Conservation (phyloP, 2,113 vertebrate genomes). For the Riparia riparia region DNA sequence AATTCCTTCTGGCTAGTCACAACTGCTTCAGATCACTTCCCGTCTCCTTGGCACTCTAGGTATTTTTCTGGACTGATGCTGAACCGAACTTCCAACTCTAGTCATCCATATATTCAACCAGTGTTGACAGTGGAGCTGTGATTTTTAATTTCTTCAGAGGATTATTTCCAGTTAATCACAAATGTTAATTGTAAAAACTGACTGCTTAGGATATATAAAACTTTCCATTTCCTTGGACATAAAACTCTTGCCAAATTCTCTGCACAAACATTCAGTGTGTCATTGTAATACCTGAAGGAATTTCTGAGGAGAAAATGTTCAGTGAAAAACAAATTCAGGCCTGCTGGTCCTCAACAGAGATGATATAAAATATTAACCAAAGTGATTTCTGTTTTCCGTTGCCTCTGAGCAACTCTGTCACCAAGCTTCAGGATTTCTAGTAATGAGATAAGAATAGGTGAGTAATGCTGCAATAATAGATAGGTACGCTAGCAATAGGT, state of each 20-base stretch:
- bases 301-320: not conserved
- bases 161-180: not conserved
- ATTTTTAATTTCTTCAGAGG: not conserved
- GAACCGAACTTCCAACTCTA: not conserved
- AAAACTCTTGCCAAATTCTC: not conserved
- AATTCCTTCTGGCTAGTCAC: not conserved
- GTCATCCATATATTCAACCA: rapidly evolving
- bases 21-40: not conserved
- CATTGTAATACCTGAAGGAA: not conserved
- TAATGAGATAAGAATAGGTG: not conserved
- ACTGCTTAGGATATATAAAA: not conserved
- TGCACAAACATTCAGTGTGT: not conserved
- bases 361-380: not conserved
- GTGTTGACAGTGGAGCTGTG: not conserved
- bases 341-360: not conserved
- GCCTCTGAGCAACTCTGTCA: not conserved
- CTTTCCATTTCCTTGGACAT: not conserved
- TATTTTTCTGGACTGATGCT: not conserved
- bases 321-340: not conserved
- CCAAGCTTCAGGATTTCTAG: not conserved
- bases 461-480: not conserved
- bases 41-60: not conserved
- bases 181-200: not conserved
- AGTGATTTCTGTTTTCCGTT: not conserved
- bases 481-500: not conserved